phyloP scores from a whole-genome alignment of 2,797 vertebrate genomes.

The Cichlasoma orientale region DNA sequence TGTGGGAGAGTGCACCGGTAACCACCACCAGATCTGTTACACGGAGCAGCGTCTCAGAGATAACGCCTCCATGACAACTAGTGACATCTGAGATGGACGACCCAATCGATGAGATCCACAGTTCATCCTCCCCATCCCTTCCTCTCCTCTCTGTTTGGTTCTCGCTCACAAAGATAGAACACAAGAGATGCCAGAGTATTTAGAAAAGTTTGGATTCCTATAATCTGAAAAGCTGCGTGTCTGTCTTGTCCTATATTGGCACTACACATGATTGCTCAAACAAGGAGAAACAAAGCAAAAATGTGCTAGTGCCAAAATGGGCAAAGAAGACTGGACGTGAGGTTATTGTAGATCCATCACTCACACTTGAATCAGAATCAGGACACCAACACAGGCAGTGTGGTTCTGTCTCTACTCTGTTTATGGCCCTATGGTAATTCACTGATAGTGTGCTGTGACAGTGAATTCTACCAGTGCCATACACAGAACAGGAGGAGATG shows the following conservation, averaged over 20 bases:
- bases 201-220: background rate
- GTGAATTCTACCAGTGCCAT: constrained; percentile 99
- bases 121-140: constrained; percentile 31
- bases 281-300: constrained; percentile 96
- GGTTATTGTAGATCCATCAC: background rate
- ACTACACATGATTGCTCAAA: constrained; percentile 99
- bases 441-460: constrained; percentile 97
- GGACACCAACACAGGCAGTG: constrained; percentile 41
- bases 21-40: constrained; percentile 52
- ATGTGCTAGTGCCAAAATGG: constrained; percentile 99
- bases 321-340: constrained; percentile 80
- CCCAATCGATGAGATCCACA: constrained; percentile 68
- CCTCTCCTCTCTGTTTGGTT: constrained; percentile 9
- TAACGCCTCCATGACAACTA: constrained; percentile 54
- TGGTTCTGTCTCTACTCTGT: constrained; percentile 99
- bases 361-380: background rate
- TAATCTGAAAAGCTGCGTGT: constrained; percentile 20
- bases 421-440: constrained; percentile 99
- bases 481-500: constrained; percentile 97
- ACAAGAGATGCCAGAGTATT: background rate
- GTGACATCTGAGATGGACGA: constrained; percentile 57
- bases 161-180: background rate
- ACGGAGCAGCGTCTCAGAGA: constrained; percentile 31
- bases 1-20: constrained; percentile 77
- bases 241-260: constrained; percentile 95